Percentiles rank a stretch among this genome's conserved stretches.
Evolutionary conservation across 2,888 invertebrate species (phyloP).

Genomic region (Prenolepis imparis): DNA sequence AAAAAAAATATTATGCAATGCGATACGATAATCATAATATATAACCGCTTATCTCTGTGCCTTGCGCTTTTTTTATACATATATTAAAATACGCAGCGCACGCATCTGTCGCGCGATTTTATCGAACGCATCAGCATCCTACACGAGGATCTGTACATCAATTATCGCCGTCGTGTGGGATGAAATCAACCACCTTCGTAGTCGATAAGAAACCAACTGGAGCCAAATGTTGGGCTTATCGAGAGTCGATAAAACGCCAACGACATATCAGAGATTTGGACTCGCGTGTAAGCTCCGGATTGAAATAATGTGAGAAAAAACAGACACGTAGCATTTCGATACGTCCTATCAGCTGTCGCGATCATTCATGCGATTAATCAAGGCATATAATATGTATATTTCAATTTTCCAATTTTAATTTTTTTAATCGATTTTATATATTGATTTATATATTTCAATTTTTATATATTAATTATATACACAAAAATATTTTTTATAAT

Average conservation of each 20-base stretch:
- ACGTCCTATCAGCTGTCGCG: not conserved
- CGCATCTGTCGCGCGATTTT: conserved; percentile 30
- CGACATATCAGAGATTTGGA: not conserved
- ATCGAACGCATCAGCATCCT: not conserved
- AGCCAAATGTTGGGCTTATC: conserved; percentile 53
- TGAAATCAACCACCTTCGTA: conserved; percentile 38
- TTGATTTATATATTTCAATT: not conserved
- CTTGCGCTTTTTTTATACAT: not conserved
- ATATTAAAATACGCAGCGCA: not conserved
- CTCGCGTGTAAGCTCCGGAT: not conserved
- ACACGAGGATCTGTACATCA: not conserved
- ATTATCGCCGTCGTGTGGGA: not conserved
- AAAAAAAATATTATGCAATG: not conserved
- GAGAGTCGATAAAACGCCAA: conserved; percentile 61
- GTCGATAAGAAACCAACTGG: conserved; percentile 59
- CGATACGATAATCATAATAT: not conserved
- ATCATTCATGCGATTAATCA: not conserved
- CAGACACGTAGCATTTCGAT: conserved; percentile 47
- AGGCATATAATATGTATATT: not conserved
- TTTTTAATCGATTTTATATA: not conserved
- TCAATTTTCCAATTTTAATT: not conserved
- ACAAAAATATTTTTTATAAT: not conserved
- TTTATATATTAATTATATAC: not conserved
- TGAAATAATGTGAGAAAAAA: conserved; percentile 29
- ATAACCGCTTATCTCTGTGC: conserved; percentile 12